Evolutionary conservation across 2,797 vertebrate genomes (phyloP).

Genomic region (Crotalus adamanteus): DNA sequence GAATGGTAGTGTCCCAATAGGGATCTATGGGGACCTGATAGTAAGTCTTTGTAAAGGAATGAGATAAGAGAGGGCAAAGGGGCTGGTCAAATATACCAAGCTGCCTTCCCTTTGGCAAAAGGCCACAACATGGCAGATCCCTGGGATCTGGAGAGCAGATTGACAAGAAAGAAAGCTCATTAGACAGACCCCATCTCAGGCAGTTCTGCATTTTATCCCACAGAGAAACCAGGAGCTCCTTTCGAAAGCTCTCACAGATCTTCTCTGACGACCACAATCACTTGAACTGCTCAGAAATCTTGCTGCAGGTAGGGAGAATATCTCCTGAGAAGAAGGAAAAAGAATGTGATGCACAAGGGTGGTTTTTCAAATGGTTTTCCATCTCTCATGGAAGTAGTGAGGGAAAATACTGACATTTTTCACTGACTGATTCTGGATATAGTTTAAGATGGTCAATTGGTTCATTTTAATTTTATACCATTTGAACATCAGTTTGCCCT

Average conservation of each 20-base stretch:
- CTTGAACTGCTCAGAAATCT: slow-evolving; percentile 77
- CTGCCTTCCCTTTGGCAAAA: neutral
- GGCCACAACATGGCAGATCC: neutral
- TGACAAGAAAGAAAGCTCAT: neutral
- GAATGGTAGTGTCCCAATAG: too few species aligned
- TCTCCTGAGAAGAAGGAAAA: neutral
- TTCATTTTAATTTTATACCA: neutral
- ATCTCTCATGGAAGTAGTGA: neutral
- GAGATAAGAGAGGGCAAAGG: neutral
- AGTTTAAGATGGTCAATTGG: neutral
- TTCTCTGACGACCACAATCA: slow-evolving; percentile 86
- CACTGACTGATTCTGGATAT: neutral
- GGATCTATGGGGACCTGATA: too few species aligned
- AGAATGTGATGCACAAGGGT: too few species aligned
- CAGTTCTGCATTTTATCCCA: neutral
- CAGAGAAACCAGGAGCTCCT: slow-evolving; percentile 75
- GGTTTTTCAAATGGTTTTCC: neutral
- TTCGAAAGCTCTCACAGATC: slow-evolving; percentile 81
- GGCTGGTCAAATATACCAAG: neutral
- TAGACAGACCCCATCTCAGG: neutral
- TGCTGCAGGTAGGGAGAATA: slow-evolving; percentile 73
- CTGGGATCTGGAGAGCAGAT: neutral
- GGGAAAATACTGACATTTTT: neutral
- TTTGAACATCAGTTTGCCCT: neutral
- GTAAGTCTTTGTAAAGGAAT: slow-evolving; percentile 9